Evolutionary conservation across 2,888 invertebrate genomes (phyloP).

Genomic region (Orgyia antiqua): DNA sequence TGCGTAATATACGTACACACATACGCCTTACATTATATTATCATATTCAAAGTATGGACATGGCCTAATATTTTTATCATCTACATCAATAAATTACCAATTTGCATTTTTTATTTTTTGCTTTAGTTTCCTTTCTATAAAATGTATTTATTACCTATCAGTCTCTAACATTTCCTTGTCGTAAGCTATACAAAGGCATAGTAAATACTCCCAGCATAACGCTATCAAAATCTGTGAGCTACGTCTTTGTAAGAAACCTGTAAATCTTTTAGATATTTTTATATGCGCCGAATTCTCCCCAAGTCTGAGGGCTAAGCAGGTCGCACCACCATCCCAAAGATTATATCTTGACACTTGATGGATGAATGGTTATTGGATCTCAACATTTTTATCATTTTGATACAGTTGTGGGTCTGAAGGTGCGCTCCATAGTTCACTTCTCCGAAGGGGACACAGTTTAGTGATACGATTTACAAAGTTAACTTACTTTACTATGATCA

Average conservation of each 20-base stretch:
- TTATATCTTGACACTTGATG: conserved; percentile 86
- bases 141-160: too few species aligned
- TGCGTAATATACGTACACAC: too few species aligned
- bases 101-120: too few species aligned
- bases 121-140: too few species aligned
- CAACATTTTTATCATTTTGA: conserved; percentile 81
- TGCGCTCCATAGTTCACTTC: conserved; percentile 36
- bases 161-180: too few species aligned
- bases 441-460: conserved; percentile 46
- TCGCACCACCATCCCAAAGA: conserved; percentile 75
- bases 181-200: too few species aligned
- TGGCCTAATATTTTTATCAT: too few species aligned
- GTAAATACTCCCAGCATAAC: conserved; percentile 35
- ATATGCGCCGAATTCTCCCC: conserved; percentile 64
- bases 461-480: conserved; percentile 26
- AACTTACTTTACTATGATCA: conserved; percentile 18
- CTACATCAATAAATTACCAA: too few species aligned
- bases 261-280: conserved; percentile 76
- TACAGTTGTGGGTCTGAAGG: conserved; percentile 66
- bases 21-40: too few species aligned
- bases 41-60: too few species aligned
- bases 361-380: conserved; percentile 89
- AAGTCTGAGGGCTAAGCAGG: conserved; percentile 67
- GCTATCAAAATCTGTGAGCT: conserved; percentile 63
- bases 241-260: conserved; percentile 65